Percentiles rank a stretch among this genome's conserved stretches.
Evolutionary conservation across 2,888 invertebrate genomes (phyloP).

Genomic region (Ariolimax columbianus): DNA sequence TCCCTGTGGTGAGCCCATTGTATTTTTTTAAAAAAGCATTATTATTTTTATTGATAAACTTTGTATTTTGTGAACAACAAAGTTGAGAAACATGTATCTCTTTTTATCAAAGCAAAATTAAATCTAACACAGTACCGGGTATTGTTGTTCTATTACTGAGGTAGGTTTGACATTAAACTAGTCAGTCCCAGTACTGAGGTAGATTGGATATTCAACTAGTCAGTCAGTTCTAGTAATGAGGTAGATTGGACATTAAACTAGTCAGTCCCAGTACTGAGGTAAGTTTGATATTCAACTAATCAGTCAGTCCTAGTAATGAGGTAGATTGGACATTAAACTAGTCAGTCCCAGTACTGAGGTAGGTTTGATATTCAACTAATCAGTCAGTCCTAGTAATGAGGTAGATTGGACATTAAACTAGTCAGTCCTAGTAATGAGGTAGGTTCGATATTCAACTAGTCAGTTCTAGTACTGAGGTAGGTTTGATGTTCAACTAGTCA

Average conservation of each 20-base stretch:
- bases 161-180: neutral
- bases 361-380: neutral
- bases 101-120: neutral
- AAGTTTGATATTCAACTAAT: neutral
- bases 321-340: neutral
- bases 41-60: slow-evolving; percentile 3
- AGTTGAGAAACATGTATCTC: neutral
- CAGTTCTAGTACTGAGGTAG: neutral
- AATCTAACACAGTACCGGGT: neutral
- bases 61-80: neutral
- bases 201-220: neutral
- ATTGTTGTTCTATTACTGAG: neutral
- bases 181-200: neutral
- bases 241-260: neutral
- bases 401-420: neutral
- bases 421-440: neutral
- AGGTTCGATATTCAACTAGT: neutral
- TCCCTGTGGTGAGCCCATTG: neutral
- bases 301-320: neutral
- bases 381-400: neutral
- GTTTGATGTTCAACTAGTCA: neutral
- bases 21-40: neutral
- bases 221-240: neutral
- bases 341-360: neutral
- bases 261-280: neutral